These are phyloP conservation scores for Eclectus roratus DNA, from an alignment of 2,113 vertebrate species.

Conservation along the genomic window DNA sequence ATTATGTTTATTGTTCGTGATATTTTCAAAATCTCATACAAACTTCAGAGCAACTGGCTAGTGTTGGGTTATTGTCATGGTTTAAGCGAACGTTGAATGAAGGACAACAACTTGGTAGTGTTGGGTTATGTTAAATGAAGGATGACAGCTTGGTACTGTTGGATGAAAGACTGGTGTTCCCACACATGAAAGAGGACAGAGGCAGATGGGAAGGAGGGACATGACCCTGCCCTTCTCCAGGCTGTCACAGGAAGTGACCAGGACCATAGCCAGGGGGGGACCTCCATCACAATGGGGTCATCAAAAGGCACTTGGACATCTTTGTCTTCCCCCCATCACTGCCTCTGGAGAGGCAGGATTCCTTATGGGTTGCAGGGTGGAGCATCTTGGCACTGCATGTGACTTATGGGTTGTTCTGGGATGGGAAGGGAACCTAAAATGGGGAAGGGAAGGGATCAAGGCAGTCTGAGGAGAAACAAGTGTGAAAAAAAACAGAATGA, in stretches of 20 bases:
- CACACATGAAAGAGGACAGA: neutral
- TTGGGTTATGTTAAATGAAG: neutral
- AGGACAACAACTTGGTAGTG: neutral
- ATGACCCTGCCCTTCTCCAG: neutral
- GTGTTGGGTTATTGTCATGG: neutral
- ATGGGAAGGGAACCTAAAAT: neutral
- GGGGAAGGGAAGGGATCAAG: neutral
- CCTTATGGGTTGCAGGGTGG: neutral
- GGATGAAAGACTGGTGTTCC: neutral
- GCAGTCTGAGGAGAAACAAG: neutral
- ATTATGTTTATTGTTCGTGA: neutral
- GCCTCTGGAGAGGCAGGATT: neutral
- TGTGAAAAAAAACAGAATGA: neutral
- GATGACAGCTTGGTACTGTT: neutral
- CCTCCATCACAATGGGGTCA: rapidly evolving
- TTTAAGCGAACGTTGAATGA: neutral
- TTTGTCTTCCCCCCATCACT: neutral
- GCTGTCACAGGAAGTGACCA: neutral
- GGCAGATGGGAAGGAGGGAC: rapidly evolving
- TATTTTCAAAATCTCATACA: neutral
- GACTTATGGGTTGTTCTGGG: neutral
- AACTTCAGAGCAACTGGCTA: neutral
- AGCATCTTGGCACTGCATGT: neutral
- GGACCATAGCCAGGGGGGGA: rapidly evolving
- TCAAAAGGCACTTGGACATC: rapidly evolving